These are phyloP conservation scores for Chymomyza costata DNA, from an alignment of 1,140 invertebrate genomes.

Conservation along the genomic window DNA sequence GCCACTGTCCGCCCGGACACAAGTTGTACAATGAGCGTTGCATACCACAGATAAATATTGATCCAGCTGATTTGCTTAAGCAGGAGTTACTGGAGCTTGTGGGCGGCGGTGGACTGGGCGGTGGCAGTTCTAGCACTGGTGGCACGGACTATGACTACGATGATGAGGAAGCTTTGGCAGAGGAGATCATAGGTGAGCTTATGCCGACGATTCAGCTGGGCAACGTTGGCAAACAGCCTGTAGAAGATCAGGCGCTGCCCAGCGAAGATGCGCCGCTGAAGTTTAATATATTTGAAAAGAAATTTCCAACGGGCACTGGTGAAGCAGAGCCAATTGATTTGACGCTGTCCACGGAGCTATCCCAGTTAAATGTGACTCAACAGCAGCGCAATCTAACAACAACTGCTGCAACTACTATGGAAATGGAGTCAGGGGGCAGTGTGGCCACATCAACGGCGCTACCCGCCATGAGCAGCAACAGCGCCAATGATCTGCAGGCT, in stretches of 20 bases:
- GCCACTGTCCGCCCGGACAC: conserved; percentile 51
- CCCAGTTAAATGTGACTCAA: neutral
- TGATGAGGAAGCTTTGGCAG: conserved; percentile 12
- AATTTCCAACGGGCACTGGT: conserved; percentile 49
- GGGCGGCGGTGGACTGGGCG: conserved; percentile 5
- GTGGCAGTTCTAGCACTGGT: neutral
- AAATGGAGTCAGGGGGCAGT: neutral
- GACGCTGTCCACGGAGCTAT: neutral
- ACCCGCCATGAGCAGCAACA: conserved; percentile 14
- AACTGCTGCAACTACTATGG: neutral
- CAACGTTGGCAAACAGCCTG: neutral
- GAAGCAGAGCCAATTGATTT: conserved; percentile 13
- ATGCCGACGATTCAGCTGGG: neutral
- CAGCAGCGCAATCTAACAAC: conserved; percentile 2
- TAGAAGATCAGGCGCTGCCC: conserved; percentile 51
- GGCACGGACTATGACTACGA: conserved; percentile 44
- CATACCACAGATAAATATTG: conserved; percentile 57
- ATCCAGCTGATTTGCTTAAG: conserved; percentile 44
- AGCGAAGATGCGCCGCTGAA: conserved; percentile 67
- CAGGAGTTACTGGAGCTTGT: conserved; percentile 43
- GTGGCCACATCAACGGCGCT: conserved; percentile 4
- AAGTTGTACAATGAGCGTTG: conserved; percentile 55
- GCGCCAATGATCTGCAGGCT: conserved; percentile 18
- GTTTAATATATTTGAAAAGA: conserved; percentile 68
- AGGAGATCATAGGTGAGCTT: conserved; percentile 39